Percentiles rank a stretch among this genome's conserved stretches.
Conservation (phyloP, 2,888 invertebrate species). For the Erynnis tages region DNA sequence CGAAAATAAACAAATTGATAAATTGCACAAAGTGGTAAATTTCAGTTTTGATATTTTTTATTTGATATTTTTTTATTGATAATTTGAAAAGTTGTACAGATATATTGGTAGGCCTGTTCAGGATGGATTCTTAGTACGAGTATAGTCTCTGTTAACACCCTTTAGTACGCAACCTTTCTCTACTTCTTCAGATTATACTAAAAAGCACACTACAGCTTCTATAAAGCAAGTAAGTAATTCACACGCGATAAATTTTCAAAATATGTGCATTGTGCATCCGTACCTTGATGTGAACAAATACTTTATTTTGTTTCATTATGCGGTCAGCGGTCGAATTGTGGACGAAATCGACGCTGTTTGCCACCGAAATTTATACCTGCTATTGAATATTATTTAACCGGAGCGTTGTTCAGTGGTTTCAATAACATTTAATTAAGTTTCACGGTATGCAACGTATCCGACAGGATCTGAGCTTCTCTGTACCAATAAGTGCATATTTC, state of each 20-base stretch:
- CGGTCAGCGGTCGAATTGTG: constrained; percentile 31
- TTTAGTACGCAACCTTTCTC: too few relatives aligned
- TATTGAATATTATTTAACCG: constrained; percentile 21
- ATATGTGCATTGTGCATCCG: not conserved
- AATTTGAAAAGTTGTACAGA: too few relatives aligned
- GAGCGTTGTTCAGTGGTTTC: constrained; percentile 18
- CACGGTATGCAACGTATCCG: constrained; percentile 11
- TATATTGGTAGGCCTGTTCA: too few relatives aligned
- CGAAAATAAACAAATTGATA: too few relatives aligned
- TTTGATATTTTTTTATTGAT: too few relatives aligned
- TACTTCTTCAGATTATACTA: too few relatives aligned
- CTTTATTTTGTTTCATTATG: constrained; percentile 29
- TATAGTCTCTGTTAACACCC: too few relatives aligned
- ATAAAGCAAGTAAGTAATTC: not conserved
- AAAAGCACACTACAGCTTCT: too few relatives aligned
- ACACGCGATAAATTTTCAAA: not conserved
- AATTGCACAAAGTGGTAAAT: too few relatives aligned
- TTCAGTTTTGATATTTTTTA: too few relatives aligned
- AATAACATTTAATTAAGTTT: constrained; percentile 23
- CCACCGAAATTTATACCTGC: constrained; percentile 9
- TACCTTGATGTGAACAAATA: constrained; percentile 15
- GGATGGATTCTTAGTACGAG: too few relatives aligned
- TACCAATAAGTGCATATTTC: too few relatives aligned
- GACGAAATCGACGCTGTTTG: constrained; percentile 28
- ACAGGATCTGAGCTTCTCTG: not conserved